These are phyloP conservation scores for Drosophila percnosoma DNA, from an alignment of 2,888 invertebrate species.

Conservation along the genomic window DNA sequence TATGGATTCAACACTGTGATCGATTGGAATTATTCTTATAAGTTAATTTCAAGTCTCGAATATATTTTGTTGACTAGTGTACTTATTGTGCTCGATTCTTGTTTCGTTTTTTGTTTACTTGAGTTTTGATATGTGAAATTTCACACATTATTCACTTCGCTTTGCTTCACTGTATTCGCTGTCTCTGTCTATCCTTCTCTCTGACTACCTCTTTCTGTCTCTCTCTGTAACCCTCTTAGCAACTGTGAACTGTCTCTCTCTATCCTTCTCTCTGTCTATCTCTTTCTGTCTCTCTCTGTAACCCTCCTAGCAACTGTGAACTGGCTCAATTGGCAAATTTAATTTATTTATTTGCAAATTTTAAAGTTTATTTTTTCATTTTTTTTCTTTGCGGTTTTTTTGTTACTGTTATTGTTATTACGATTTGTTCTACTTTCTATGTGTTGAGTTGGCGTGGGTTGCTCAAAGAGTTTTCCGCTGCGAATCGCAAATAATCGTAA, in stretches of 20 bases:
- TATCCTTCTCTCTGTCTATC: not conserved
- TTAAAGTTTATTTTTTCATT: slow-evolving; percentile 52
- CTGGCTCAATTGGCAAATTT: slow-evolving; percentile 63
- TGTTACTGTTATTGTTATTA: slow-evolving; percentile 12
- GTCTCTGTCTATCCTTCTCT: not conserved
- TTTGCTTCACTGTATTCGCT: not conserved
- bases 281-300: not conserved
- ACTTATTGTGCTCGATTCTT: slow-evolving; percentile 29
- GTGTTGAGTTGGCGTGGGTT: slow-evolving; percentile 55
- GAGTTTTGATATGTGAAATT: slow-evolving; percentile 60
- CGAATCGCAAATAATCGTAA: slow-evolving; percentile 53
- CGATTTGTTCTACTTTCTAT: slow-evolving; percentile 73
- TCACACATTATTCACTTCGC: slow-evolving; percentile 62
- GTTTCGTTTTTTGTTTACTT: slow-evolving; percentile 24
- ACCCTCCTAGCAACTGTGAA: slow-evolving; percentile 48
- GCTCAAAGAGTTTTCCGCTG: slow-evolving; percentile 47
- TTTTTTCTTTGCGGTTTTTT: slow-evolving; percentile 37
- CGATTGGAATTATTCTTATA: not conserved
- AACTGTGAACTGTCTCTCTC: slow-evolving; percentile 54
- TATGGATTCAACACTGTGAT: not conserved
- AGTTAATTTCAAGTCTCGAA: not conserved
- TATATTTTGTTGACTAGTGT: slow-evolving; percentile 27
- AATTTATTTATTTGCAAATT: slow-evolving; percentile 50
- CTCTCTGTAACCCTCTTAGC: not conserved
- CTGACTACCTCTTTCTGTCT: not conserved